Percentiles rank a stretch among this genome's conserved stretches.
phyloP scores from a whole-genome alignment of 1,140 invertebrate genomes.

The Euschistus heros region DNA sequence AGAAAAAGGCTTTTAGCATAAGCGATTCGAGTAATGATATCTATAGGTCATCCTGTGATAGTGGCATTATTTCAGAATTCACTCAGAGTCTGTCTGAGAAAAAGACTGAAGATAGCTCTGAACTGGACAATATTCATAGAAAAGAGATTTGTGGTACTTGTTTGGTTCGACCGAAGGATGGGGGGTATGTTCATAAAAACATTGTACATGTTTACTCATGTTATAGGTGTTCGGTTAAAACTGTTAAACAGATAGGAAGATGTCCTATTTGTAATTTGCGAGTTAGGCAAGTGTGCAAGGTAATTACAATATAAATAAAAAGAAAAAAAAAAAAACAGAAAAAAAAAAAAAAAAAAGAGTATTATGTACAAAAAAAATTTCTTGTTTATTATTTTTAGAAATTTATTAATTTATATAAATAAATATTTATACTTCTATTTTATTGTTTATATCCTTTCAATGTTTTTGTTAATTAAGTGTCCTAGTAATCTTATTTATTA shows the following conservation, averaged over 20 bases:
- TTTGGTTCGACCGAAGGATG: constrained; percentile 17
- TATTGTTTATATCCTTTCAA: too few relatives aligned
- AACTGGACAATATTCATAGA: constrained; percentile 4
- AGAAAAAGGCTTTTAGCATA: background rate
- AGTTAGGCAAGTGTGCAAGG: constrained; percentile 9
- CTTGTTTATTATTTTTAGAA: too few relatives aligned
- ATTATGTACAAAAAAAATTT: too few relatives aligned
- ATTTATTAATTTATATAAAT: too few relatives aligned
- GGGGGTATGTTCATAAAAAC: constrained; percentile 21
- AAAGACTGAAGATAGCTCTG: background rate
- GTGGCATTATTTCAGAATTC: background rate
- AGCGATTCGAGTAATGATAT: background rate
- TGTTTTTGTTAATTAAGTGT: too few relatives aligned
- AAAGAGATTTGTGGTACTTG: constrained; percentile 20
- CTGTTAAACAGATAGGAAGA: constrained; percentile 20
- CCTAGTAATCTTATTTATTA: too few relatives aligned
- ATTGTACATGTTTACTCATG: constrained; percentile 21
- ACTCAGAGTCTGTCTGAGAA: background rate
- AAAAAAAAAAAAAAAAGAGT: background rate
- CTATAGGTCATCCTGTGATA: background rate
- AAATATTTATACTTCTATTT: too few relatives aligned
- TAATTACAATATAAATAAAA: constrained; percentile 15
- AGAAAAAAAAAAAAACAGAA: too few relatives aligned
- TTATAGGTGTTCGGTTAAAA: constrained; percentile 21
- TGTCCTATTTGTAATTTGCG: constrained; percentile 22